Evolutionary conservation across 2,797 vertebrate genomes (phyloP).

Genomic region (Sebastes nivosus): DNA sequence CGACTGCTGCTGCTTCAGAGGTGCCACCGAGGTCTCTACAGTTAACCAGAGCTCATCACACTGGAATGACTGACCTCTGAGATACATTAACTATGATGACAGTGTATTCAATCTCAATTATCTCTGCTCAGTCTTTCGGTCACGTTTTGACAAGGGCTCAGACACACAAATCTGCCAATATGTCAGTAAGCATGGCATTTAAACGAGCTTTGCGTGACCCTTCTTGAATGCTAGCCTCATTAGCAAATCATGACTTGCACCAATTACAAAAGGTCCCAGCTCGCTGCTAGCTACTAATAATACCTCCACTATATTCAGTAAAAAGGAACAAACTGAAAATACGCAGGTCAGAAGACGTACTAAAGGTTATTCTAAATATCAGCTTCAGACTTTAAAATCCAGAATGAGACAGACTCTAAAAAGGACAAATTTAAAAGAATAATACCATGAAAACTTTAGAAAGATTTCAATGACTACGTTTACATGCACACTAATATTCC

Average conservation of each 20-base stretch:
- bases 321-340: not conserved
- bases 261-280: not conserved
- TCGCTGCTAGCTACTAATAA: not conserved
- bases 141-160: not conserved
- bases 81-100: not conserved
- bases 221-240: conserved; percentile 6
- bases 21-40: not conserved
- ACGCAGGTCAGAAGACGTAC: fast-evolving
- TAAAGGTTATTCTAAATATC: not conserved
- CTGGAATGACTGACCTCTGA: not conserved
- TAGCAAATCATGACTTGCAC: conserved; percentile 5
- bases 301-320: not conserved
- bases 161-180: not conserved
- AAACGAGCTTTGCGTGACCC: conserved; percentile 2
- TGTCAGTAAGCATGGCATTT: not conserved
- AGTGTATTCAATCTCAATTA: not conserved
- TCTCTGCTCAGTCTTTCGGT: not conserved
- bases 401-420: not conserved
- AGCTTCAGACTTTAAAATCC: not conserved
- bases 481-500: too few species aligned
- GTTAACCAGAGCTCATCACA: too few species aligned
- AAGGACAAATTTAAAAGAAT: not conserved
- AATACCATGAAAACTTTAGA: not conserved
- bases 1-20: not conserved
- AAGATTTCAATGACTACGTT: too few species aligned